phyloP scores from a whole-genome alignment of 1,140 invertebrate species.

The Acromyrmex charruanus region DNA sequence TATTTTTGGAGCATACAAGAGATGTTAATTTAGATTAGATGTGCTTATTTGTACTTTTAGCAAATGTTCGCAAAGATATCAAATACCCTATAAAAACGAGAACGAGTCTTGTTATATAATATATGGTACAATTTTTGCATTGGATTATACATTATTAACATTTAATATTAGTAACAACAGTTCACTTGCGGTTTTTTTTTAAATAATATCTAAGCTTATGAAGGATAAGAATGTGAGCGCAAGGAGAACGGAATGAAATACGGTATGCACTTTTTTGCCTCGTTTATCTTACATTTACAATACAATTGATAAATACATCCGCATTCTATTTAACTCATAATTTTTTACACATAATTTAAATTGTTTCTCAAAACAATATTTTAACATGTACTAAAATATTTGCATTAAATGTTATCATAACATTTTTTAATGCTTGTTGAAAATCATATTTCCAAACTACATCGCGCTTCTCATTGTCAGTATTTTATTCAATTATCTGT shows the following conservation, averaged over 20 bases:
- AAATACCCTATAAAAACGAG: background rate
- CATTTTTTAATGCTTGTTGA: no score
- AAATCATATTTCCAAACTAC: no score
- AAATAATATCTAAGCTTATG: background rate
- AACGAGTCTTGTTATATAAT: background rate
- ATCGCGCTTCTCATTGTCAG: no score
- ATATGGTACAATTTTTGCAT: background rate
- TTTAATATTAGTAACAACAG: background rate
- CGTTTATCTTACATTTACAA: background rate
- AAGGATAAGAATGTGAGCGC: background rate
- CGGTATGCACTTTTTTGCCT: background rate
- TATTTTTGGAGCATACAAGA: background rate
- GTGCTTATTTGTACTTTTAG: constrained; percentile 3
- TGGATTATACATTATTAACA: background rate
- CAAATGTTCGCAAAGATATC: background rate
- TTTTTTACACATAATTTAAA: background rate
- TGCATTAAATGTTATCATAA: background rate
- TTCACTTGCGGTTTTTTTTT: background rate
- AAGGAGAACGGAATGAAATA: background rate
- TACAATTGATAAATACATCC: background rate
- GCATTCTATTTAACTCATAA: background rate
- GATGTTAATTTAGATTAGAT: background rate
- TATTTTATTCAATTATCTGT: background rate
- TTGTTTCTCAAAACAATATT: background rate
- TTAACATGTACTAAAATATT: background rate